Evolutionary conservation across 1,140 invertebrate genomes (phyloP), one percentile per base, ranked within the genome.

Genomic region (Camponotus pennsylvanicus): DNA sequence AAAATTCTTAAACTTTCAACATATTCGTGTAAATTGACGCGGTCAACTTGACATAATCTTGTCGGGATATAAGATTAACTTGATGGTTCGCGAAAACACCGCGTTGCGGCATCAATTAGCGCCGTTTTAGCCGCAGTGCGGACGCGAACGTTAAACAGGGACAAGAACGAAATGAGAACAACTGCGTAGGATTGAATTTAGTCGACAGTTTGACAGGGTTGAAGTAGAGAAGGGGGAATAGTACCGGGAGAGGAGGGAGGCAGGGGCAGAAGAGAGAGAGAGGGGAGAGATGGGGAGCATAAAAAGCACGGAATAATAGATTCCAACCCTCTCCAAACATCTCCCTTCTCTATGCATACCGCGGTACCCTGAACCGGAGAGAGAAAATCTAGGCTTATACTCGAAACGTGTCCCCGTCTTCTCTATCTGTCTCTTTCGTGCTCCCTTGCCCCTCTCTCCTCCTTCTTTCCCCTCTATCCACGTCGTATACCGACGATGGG

Each of bases 291-390:
- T 45, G 85, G 59, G 70, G 85, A 85, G 92, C 92, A 94, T 93
- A 94, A 95, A 95, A 95, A 94, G 93, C 93, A 89, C 92, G 92
- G 90, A 95, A 95, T 95, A 95, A 95, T 95, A 93, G 94, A 95
- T 92, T 93, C 85, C 92, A 92, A 93, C 93, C 94, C 93, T 94
- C 93, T 93, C 92, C 90, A 94, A 94, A 94, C 92, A 93, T 92
- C 92, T 92, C 91, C 92, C 92, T 92, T 90, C 90, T 90, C 92
- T 91, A 88, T 87, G 89, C 91, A 92, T 92, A 91, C 92, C 92
- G 90, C 89, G 92, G 82, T 90, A 85, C 89, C 75, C 57, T 91
- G 86, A 71, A 88, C 87, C 87, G 86, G 89, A 52, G 49, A 52
- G 49, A 13, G 27, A 27, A 13, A 93, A 93, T 92, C 92, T 89